phyloP scores from a whole-genome alignment of 2,888 invertebrate genomes.

The Trichopoda pennipes region DNA sequence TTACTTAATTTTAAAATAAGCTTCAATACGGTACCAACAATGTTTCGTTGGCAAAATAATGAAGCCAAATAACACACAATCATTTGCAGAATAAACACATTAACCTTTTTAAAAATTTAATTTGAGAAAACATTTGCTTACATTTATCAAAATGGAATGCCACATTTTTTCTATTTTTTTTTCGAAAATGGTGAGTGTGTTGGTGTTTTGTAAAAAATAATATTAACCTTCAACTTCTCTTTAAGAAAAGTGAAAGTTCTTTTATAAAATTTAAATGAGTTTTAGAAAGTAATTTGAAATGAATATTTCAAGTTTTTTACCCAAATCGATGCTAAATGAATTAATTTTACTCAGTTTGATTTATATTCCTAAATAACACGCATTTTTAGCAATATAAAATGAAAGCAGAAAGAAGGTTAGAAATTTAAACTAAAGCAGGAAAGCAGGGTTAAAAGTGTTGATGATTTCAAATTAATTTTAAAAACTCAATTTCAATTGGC shows the following conservation, averaged over 20 bases:
- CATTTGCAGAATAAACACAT: too few relatives aligned
- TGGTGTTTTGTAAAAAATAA: too few relatives aligned
- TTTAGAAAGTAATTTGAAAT: not conserved
- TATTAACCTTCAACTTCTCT: too few relatives aligned
- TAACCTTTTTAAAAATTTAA: too few relatives aligned
- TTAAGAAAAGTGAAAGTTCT: not conserved
- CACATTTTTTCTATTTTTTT: too few relatives aligned
- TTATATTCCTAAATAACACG: conserved; percentile 13
- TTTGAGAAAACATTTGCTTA: too few relatives aligned
- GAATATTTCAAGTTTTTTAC: not conserved
- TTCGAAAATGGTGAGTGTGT: too few relatives aligned
- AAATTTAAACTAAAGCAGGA: conserved; percentile 19
- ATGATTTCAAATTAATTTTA: conserved; percentile 66
- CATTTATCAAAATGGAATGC: too few relatives aligned
- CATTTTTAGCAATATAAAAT: conserved; percentile 1
- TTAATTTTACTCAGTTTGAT: conserved; percentile 24
- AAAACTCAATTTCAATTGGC: conserved; percentile 59
- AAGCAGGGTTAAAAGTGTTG: conserved; percentile 56
- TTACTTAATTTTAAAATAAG: too few relatives aligned
- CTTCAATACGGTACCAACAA: too few relatives aligned
- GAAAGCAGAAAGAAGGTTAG: conserved; percentile 16
- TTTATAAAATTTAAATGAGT: conserved; percentile 13
- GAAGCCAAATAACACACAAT: too few relatives aligned
- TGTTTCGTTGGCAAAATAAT: too few relatives aligned
- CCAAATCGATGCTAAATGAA: conserved; percentile 21